phyloP scores from a whole-genome alignment of 2,888 invertebrate species.

The Schrankia costaestrigalis region DNA sequence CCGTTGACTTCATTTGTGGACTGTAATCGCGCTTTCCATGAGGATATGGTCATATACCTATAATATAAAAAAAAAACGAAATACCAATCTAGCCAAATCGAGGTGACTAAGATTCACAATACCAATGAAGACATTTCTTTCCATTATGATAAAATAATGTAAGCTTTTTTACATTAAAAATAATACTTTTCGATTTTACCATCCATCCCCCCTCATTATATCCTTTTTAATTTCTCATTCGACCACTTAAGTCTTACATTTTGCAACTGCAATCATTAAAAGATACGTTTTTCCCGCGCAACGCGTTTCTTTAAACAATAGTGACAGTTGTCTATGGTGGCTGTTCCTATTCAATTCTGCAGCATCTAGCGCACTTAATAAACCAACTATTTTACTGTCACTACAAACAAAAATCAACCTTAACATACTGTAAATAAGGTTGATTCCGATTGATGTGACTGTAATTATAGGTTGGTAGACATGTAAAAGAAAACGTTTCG shows the following conservation, averaged over 20 bases:
- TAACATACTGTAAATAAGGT: background rate
- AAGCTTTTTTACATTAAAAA: no score
- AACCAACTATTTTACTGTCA: slow-evolving; percentile 1
- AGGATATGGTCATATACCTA: no score
- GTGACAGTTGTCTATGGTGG: slow-evolving; percentile 37
- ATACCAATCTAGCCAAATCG: no score
- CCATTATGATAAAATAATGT: no score
- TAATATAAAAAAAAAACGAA: no score
- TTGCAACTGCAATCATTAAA: slow-evolving; percentile 48
- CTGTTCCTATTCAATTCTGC: slow-evolving; percentile 39
- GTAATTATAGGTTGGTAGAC: slow-evolving; percentile 12
- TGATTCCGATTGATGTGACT: background rate
- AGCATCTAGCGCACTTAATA: slow-evolving; percentile 32
- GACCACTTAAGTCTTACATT: slow-evolving; percentile 50
- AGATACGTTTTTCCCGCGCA: slow-evolving; percentile 35
- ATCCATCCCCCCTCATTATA: slow-evolving; percentile 14
- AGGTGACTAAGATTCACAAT: no score
- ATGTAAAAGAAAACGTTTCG: slow-evolving; percentile 21
- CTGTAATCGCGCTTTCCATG: no score
- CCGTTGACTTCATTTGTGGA: no score
- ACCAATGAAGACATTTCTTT: no score
- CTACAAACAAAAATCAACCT: slow-evolving; percentile 7
- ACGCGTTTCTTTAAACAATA: slow-evolving; percentile 39
- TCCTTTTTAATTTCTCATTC: slow-evolving; percentile 58
- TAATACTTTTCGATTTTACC: slow-evolving; percentile 1